Conservation (phyloP, 2,113 vertebrate species). For the Mus pahari region DNA sequence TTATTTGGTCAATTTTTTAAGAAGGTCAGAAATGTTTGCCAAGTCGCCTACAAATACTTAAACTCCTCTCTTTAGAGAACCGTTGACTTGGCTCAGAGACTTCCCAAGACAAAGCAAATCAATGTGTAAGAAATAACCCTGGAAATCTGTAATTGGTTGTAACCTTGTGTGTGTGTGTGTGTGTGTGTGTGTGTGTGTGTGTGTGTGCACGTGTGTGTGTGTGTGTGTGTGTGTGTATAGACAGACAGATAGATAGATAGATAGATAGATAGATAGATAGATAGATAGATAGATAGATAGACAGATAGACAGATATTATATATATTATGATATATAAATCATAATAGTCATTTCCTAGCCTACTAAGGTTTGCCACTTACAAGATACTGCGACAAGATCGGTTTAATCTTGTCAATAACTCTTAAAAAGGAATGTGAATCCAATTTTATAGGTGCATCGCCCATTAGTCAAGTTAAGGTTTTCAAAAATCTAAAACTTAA, state of each 20-base stretch:
- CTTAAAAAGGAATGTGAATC: neutral
- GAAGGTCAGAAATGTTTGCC: neutral
- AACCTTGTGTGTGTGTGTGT: neutral
- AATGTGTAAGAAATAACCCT: neutral
- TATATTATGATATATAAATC: neutral
- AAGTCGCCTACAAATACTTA: neutral
- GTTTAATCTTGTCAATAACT: neutral
- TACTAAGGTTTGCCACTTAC: neutral
- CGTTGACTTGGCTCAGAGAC: neutral
- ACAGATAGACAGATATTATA: neutral
- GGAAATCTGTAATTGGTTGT: neutral
- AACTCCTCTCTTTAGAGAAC: neutral
- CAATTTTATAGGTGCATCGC: neutral
- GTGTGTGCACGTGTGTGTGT: too few relatives aligned
- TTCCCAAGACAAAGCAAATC: conserved; percentile 22
- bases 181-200: too few relatives aligned
- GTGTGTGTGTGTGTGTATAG: neutral
- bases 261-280: neutral
- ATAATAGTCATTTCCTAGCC: neutral
- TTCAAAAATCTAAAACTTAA: conserved; percentile 15
- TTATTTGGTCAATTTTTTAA: conserved; percentile 10
- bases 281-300: neutral
- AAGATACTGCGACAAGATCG: conserved; percentile 9
- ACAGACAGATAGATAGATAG: too few relatives aligned
- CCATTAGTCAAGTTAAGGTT: neutral